Evolutionary conservation across 2,113 vertebrate species (phyloP), one percentile per base, ranked within the genome.

Genomic region (Phalacrocorax carbo): DNA sequence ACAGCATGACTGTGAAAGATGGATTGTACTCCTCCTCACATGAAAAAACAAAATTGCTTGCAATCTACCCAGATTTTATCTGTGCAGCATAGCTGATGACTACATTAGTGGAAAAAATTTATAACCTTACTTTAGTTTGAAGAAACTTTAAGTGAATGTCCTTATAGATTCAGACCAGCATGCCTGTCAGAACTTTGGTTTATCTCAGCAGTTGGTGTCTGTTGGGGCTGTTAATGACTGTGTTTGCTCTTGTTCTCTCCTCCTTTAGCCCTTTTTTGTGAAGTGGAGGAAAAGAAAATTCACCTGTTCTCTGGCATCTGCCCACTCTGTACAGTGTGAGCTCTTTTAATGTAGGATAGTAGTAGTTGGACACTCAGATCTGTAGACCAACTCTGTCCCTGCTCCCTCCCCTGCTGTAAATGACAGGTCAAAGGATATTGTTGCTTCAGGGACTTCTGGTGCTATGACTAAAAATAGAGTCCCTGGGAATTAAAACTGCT

Each of bases 401-500:
- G 29, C 40, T 91, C 42, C n/a, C 70, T 93, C 62, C 58, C 17
- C 73, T 91, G 71, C 79, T 40, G 22, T 94, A 93, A 94, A 66
- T 89, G 95, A 96, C 86, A 96, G 88, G 86, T 95, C 91, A 91
- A 77, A 96, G 95, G 93, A 97, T 96, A 89, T 97, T 91, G 95
- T 95, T 96, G 87, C 75, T 94, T 90, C 76, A 26, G 84, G 89
- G 82, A 96, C 89, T 95, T 91, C 78, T 91, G 84, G 84, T 85
- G 58, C 91, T 93, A 26, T 73, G 62, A 72, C 95, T 96, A 95
- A 96, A 97, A 96, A 94, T 94, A 97, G 94, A 94, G 52, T 80
- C 93, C 32, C 60, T 94, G 65, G 95, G 93, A 97, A 93, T 93
- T 93, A 94, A 91, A 97, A 90, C 87, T 95, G 22, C 77, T 91